Evolutionary conservation across 2,888 invertebrate species (phyloP).

Genomic region (Leptinotarsa tumamoca): DNA sequence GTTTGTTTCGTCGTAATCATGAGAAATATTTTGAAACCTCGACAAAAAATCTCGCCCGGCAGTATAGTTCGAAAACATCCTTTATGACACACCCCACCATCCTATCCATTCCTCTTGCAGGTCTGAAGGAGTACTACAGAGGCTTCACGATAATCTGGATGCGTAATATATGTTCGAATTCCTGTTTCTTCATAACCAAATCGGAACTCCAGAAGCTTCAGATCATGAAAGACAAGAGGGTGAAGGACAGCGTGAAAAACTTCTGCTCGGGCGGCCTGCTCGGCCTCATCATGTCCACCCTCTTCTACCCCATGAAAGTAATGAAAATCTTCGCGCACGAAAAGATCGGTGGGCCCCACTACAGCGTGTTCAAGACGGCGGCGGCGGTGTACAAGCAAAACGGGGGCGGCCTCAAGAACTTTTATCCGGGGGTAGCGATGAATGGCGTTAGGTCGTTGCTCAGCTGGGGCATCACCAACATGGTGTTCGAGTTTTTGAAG

Average conservation of each 20-base stretch:
- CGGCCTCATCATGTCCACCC: conserved; percentile 43
- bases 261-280: conserved; percentile 43
- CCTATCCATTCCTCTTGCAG: not conserved
- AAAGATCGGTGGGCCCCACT: conserved; percentile 44
- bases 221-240: conserved; percentile 27
- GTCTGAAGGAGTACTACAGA: conserved; percentile 46
- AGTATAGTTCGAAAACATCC: too few species aligned
- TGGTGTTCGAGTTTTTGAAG: conserved; percentile 37
- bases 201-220: conserved; percentile 38
- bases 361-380: conserved; percentile 30
- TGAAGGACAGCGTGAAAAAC: conserved; percentile 36
- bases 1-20: too few species aligned
- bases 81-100: not conserved
- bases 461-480: conserved; percentile 49
- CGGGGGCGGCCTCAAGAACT: conserved; percentile 42
- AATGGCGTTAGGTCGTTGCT: conserved; percentile 41
- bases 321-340: conserved; percentile 44
- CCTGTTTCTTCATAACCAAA: conserved; percentile 44
- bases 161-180: conserved; percentile 42
- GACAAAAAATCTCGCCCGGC: too few species aligned
- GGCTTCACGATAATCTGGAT: conserved; percentile 43
- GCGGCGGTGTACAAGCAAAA: conserved; percentile 38
- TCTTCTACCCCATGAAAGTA: conserved; percentile 48
- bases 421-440: conserved; percentile 43
- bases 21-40: too few species aligned